Evolutionary conservation across 2,888 invertebrate species (phyloP), one percentile per base, ranked within the genome.

Genomic region (Drosophila tanythrix): DNA sequence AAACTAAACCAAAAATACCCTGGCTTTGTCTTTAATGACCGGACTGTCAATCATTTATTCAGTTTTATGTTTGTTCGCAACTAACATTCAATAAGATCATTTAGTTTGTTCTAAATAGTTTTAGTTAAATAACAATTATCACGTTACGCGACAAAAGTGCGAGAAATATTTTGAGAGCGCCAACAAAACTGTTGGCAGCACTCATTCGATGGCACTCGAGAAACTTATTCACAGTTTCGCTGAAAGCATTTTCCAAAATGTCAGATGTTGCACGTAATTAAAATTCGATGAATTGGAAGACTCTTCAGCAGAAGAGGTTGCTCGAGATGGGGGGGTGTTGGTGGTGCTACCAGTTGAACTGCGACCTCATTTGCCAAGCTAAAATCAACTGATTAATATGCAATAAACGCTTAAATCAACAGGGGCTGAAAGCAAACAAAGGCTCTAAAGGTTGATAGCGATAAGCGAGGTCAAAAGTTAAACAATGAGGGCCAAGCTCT

Each of bases 181-280:
- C 40, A 56, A 57, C 61, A 81, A 81, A 74, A 31, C 75, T 81
- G 64, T 63, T 68, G 58, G 60, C 67, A 63, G 72, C 67, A 38
- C 51, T 48, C 51, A 50, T 13, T 38, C 13, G 29, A 65, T 71
- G 70, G 73, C 65, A 70, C 64, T 56, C 62, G 63, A 46, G 15
- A 62, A 78, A 58, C 75, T 69, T 75, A 80, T 80, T 88, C 77
- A 73, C 83, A 77, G 71, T 68, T 80, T 77, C 21, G 55, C 59
- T 56, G 68, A 60, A 55, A 53, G 57, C 48, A 48, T 68, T 57
- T 60, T 43, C 38, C 55, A 40, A 52, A 79, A 70, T 63, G 69
- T 64, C 85, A 83, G 89, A 85, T 83, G 83, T 75, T 74, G 81
- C 83, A 88, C 77, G 83, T 87, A 87, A 88, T 88, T 90, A 88